A percentile compares a stretch with the other conserved stretches of the same genome.
Conservation (phyloP, 2,888 invertebrate genomes). For the Agrotis ipsilon region DNA sequence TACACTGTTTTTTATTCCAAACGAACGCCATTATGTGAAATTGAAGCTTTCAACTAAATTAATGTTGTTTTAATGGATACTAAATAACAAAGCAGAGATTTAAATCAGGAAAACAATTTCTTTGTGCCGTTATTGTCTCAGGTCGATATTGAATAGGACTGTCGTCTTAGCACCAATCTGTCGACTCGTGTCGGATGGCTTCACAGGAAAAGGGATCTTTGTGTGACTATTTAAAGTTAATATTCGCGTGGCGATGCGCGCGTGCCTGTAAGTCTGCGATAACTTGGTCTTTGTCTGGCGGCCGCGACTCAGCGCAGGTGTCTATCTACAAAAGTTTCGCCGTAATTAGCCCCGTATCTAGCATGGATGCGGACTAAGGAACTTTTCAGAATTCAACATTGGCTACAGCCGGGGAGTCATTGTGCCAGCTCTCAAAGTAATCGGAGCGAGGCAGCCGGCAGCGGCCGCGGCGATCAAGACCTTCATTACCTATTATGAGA, state of each 20-base stretch:
- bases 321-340: slow-evolving; percentile 90
- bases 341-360: slow-evolving; percentile 90
- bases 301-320: slow-evolving; percentile 88
- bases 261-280: slow-evolving; percentile 87
- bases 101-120: slow-evolving; percentile 75
- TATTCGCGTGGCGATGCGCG: slow-evolving; percentile 70
- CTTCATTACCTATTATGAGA: slow-evolving; percentile 91
- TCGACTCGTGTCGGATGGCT: slow-evolving; percentile 67
- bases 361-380: slow-evolving; percentile 86
- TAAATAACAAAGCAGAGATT: slow-evolving; percentile 71
- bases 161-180: slow-evolving; percentile 79
- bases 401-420: slow-evolving; percentile 88
- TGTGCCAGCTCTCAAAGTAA: slow-evolving; percentile 89
- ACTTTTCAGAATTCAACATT: slow-evolving; percentile 89
- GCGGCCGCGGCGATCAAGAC: slow-evolving; percentile 87
- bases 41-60: slow-evolving; percentile 70
- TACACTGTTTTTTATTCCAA: slow-evolving; percentile 50
- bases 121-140: slow-evolving; percentile 76
- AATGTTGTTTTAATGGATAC: slow-evolving; percentile 70
- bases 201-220: slow-evolving; percentile 73
- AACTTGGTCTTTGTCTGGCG: slow-evolving; percentile 89
- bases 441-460: slow-evolving; percentile 81
- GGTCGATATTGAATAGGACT: slow-evolving; percentile 83
- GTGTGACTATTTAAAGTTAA: slow-evolving; percentile 72
- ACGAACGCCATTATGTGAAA: slow-evolving; percentile 57